Base-by-base conservation (phyloP, 2,113 vertebrate genomes). In the Stigmatopora argus region DNA sequence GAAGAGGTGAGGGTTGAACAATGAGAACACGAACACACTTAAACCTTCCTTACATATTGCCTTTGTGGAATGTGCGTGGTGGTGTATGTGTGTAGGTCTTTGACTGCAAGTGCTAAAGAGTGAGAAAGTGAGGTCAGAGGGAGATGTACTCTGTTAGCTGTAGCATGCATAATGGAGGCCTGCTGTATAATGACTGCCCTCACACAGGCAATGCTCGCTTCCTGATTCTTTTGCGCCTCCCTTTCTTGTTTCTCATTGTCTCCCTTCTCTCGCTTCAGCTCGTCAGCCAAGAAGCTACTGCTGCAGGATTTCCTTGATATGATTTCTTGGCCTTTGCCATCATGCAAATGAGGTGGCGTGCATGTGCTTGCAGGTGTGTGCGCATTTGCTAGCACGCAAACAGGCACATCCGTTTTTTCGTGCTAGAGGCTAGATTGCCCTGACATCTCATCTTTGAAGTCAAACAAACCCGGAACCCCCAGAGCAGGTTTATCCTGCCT, bases 401-500 rank as follows among this genome's bases (percentile, higher is more conserved):
- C 64, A 68, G 66, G 71, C 74, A 71, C 62, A 72, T 72, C 70
- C 70, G 18, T 73, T 83, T 72, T 71, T 46, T 70, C 51, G 49
- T 41, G 77, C 83, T 79, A 65, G 18, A 72, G 82, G 80, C 63
- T 66, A 78, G 72, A 78, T 67, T 73, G 67, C 78, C 62, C 66
- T 83, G 80, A 77, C 80, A 81, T 83, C 72, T 84, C 85, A 70
- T 83, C 75, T 79, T 65, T 75, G 68, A 86, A 86, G 77, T 86
- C 75, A 88, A 86, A 87, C 81, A 87, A 84, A 79, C 72, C 70
- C 75, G 69, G 62, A 80, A 85, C 83, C 73, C 74, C 81, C 69
- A 38, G 71, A 86, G 81, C 85, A 81, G 84, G 86, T 89, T 89
- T 80, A 76, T 85, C 86, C 81, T 82, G 82, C 72, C 81, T 71